A percentile compares a stretch with the other conserved stretches of the same genome.
These are phyloP conservation scores for Euwallacea fornicatus DNA, from an alignment of 1,140 invertebrate genomes.

Conservation along the genomic window DNA sequence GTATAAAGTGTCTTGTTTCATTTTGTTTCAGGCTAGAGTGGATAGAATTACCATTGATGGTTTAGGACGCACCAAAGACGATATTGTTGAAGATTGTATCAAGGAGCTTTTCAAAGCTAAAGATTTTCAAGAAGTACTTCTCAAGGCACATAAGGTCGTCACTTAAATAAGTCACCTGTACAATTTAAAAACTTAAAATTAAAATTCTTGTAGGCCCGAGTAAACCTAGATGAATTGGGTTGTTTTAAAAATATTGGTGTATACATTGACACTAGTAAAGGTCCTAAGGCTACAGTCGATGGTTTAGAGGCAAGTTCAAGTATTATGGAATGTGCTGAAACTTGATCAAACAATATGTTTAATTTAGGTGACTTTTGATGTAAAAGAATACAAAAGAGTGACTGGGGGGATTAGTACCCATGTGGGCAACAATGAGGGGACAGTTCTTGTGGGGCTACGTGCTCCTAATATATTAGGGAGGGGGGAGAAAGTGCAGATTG, in stretches of 20 bases:
- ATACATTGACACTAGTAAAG: slow-evolving; percentile 80
- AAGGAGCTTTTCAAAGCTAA: slow-evolving; percentile 71
- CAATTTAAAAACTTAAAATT: not conserved
- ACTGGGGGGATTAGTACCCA: slow-evolving; percentile 79
- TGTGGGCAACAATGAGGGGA: slow-evolving; percentile 85
- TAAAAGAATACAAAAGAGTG: slow-evolving; percentile 72
- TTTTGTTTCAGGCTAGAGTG: slow-evolving; percentile 64
- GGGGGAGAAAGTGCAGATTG: slow-evolving; percentile 74
- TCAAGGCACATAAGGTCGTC: slow-evolving; percentile 60
- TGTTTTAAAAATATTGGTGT: slow-evolving; percentile 82
- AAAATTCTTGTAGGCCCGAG: slow-evolving; percentile 58
- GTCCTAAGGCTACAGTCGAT: slow-evolving; percentile 67
- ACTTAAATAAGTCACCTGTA: not conserved
- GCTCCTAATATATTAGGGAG: slow-evolving; percentile 81
- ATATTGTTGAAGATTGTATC: slow-evolving; percentile 73
- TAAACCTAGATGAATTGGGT: slow-evolving; percentile 73
- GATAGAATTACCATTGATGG: slow-evolving; percentile 80
- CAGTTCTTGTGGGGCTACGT: slow-evolving; percentile 68
- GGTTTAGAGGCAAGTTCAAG: slow-evolving; percentile 69
- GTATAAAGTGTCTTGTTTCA: not conserved
- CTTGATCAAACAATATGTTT: too few relatives aligned
- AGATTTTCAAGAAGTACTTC: slow-evolving; percentile 66
- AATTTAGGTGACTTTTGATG: slow-evolving; percentile 75
- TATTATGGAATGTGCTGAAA: too few relatives aligned
- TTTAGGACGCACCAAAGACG: slow-evolving; percentile 78